Base-by-base conservation (phyloP, 2,797 vertebrate genomes). In the Thalassophryne amazonica region DNA sequence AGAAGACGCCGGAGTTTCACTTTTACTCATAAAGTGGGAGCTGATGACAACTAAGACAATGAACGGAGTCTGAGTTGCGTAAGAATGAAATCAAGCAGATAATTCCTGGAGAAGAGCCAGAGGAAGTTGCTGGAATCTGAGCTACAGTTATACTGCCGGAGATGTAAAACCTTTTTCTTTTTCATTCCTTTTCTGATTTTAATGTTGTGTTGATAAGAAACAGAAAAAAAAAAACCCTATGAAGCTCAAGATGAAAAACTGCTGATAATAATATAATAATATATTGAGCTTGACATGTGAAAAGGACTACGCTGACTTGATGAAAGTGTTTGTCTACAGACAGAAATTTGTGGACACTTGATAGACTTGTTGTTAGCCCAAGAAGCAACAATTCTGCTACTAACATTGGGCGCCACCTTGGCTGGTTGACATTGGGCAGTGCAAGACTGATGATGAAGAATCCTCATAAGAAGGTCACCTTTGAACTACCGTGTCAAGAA, bases 71-170 rank as follows among this genome's bases (percentile, higher is more conserved):
- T 67, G 72, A 80, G 69, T 73, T 85, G 81, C 82, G 77, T 85
- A 84, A 85, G 77, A 73, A 84, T 75, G 77, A 80, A 85, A 84
- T 76, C 80, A 55, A 83, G 52, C 76, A 72, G 68, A 84, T 84
- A 83, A 84, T 85, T 84, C 72, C 77, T 84, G 80, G 82, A 80
- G 63, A 59, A 4, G 60, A 54, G 75, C 80, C 80, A 85, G 69
- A 20, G 19, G 37, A 63, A 74, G 73, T 78, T 58, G 56, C 59
- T 22, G 59, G 64, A 74, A 74, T 73, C 60, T 61, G 52, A 46
- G 73, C 47, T 75, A 74, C 68, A 82, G 69, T 78, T 61, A 54
- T 63, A 59, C n/a, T n/a, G n/a, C n/a, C n/a, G n/a, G n/a, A n/a
- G n/a, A n/a, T n/a, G n/a, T n/a, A n/a, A n/a, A 6, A 14, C 14